These are phyloP conservation scores for Lethrus apterus DNA, from an alignment of 1,140 invertebrate species.

Conservation along the genomic window DNA sequence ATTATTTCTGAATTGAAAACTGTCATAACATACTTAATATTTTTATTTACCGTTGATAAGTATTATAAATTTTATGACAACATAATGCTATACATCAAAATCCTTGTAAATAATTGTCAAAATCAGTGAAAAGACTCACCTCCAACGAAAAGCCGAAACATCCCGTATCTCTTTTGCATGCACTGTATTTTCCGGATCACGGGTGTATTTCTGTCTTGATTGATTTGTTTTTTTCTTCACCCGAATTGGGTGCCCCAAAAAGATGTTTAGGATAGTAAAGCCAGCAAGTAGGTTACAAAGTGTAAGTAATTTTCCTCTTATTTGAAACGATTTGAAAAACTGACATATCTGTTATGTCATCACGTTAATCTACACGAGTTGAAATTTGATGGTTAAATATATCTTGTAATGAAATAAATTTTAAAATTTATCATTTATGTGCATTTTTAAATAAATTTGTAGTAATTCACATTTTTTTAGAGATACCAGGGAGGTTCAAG, in stretches of 20 bases:
- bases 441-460: neutral
- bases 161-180: conserved; percentile 17
- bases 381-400: neutral
- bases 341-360: conserved; percentile 20
- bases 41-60: conserved; percentile 17
- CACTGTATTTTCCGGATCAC: conserved; percentile 15
- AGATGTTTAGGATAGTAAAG: conserved; percentile 22
- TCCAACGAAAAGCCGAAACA: conserved; percentile 16
- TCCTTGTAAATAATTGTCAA: conserved; percentile 16
- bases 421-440: neutral
- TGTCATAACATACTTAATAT: conserved; percentile 14
- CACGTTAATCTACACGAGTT: neutral
- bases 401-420: conserved; percentile 1
- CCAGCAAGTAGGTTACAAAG: conserved; percentile 16
- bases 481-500: conserved; percentile 4
- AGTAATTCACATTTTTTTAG: conserved; percentile 4
- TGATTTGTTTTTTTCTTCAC: conserved; percentile 15
- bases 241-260: conserved; percentile 24
- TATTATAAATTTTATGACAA: conserved; percentile 10
- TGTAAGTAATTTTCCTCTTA: conserved; percentile 14
- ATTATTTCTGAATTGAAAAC: conserved; percentile 2
- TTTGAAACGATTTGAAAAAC: neutral
- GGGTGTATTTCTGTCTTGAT: conserved; percentile 13
- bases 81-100: conserved; percentile 14
- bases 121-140: conserved; percentile 17